Evolutionary conservation across 2,888 invertebrate species (phyloP).

Genomic region (Trichopria drosophilae): DNA sequence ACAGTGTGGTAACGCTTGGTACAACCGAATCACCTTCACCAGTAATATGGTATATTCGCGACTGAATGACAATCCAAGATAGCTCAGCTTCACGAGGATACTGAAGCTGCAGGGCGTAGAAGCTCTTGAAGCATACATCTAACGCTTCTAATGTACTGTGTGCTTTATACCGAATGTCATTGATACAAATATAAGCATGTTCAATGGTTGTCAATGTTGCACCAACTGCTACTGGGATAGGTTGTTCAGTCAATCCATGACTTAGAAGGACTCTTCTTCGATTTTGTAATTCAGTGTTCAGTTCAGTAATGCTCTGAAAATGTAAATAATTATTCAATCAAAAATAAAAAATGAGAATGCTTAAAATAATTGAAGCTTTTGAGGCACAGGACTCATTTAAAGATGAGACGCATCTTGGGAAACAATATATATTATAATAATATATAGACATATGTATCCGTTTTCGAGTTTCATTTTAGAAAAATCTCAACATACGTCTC

Average conservation of each 20-base stretch:
- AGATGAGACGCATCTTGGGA: too few relatives aligned
- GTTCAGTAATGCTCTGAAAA: slow-evolving; percentile 15
- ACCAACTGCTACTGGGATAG: slow-evolving; percentile 10
- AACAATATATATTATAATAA: too few relatives aligned
- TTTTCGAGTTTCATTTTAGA: too few relatives aligned
- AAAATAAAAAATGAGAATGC: too few relatives aligned
- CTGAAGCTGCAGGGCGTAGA: slow-evolving; percentile 26
- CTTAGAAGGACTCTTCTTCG: background rate
- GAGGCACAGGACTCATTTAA: too few relatives aligned
- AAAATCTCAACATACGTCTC: too few relatives aligned
- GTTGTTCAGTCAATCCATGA: slow-evolving; percentile 12
- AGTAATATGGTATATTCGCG: slow-evolving; percentile 20
- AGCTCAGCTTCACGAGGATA: slow-evolving; percentile 27
- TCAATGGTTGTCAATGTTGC: slow-evolving; percentile 1
- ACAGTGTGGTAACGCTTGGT: slow-evolving; percentile 19
- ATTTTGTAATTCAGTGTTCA: slow-evolving; percentile 6
- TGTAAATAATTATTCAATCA: too few relatives aligned
- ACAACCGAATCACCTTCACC: slow-evolving; percentile 17
- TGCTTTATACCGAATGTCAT: slow-evolving; percentile 19
- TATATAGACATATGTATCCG: too few relatives aligned
- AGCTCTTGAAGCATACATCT: slow-evolving; percentile 28
- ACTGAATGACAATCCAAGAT: slow-evolving; percentile 29
- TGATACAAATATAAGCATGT: slow-evolving; percentile 21
- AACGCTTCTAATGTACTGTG: slow-evolving; percentile 17
- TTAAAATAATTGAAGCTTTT: too few relatives aligned